A percentile compares a stretch with the other conserved stretches of the same genome.
Conservation (phyloP, 2,113 vertebrate genomes). For the Hystrix cristata region DNA sequence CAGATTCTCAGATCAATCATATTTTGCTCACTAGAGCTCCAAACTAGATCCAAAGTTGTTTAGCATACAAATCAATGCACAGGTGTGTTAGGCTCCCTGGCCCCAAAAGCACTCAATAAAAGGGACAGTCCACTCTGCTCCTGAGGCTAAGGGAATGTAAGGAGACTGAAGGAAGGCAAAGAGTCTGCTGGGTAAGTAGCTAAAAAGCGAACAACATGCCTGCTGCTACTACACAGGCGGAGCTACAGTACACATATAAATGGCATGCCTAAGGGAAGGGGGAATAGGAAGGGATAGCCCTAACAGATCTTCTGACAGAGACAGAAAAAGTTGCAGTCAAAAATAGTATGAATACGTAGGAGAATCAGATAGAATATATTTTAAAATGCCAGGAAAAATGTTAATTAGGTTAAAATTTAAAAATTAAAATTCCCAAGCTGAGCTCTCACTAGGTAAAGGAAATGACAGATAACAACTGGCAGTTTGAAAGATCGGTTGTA, state of each 20-base stretch:
- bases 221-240: not conserved
- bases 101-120: not conserved
- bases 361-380: not conserved
- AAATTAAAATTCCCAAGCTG: conserved; percentile 12
- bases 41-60: not conserved
- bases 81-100: not conserved
- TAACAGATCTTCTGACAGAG: not conserved
- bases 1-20: conserved; percentile 52
- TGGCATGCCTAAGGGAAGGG: not conserved
- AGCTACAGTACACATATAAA: not conserved
- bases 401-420: not conserved
- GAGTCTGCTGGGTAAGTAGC: not conserved
- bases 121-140: not conserved
- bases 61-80: not conserved
- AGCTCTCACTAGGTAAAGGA: conserved; percentile 24
- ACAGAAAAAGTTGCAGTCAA: not conserved
- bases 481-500: not conserved
- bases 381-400: not conserved
- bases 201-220: not conserved
- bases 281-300: not conserved
- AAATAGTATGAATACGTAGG: not conserved
- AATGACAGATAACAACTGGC: not conserved
- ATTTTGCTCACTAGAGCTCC: not conserved
- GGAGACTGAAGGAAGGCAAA: not conserved
- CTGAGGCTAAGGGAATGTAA: not conserved